These are phyloP conservation scores for Paedocypris sp. DNA, from an alignment of 2,113 vertebrate genomes.

Conservation along the genomic window DNA sequence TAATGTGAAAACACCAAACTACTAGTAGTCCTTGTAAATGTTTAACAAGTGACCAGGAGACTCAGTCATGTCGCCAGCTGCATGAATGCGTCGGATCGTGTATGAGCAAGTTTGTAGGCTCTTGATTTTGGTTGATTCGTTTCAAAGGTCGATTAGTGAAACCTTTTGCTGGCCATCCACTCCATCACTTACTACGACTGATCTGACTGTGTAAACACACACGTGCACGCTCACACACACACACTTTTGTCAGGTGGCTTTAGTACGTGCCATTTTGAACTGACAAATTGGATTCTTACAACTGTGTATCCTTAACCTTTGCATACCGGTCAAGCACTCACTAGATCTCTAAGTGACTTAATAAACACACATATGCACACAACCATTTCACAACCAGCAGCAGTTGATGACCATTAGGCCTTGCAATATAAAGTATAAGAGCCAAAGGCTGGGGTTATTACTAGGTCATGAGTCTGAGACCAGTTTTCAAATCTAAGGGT, in stretches of 20 bases:
- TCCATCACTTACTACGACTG: background rate
- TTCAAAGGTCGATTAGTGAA: conserved; percentile 11
- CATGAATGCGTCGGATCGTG: no score
- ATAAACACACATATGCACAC: conserved; percentile 10
- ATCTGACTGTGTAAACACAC: conserved; percentile 9
- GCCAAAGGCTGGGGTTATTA: conserved; percentile 38
- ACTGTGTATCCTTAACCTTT: conserved; percentile 71
- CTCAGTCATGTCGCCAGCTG: no score
- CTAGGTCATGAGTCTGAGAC: conserved; percentile 33
- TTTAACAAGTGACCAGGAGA: no score
- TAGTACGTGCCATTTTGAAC: conserved; percentile 58
- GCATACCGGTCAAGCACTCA: conserved; percentile 38
- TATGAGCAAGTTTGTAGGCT: background rate
- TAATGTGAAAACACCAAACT: no score
- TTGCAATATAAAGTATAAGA: conserved; percentile 52
- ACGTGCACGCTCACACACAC: conserved; percentile 1
- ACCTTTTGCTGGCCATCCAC: background rate
- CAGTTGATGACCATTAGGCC: conserved; percentile 38
- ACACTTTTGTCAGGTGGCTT: conserved; percentile 36
- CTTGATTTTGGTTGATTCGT: conserved; percentile 11
- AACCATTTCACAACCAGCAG: conserved; percentile 39
- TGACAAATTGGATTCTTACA: conserved; percentile 43
- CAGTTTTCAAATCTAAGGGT: background rate
- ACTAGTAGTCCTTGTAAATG: no score
- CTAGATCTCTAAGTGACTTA: conserved; percentile 7